These are phyloP conservation scores for Aphidoletes aphidimyza DNA, from an alignment of 2,888 invertebrate genomes.

Conservation along the genomic window DNA sequence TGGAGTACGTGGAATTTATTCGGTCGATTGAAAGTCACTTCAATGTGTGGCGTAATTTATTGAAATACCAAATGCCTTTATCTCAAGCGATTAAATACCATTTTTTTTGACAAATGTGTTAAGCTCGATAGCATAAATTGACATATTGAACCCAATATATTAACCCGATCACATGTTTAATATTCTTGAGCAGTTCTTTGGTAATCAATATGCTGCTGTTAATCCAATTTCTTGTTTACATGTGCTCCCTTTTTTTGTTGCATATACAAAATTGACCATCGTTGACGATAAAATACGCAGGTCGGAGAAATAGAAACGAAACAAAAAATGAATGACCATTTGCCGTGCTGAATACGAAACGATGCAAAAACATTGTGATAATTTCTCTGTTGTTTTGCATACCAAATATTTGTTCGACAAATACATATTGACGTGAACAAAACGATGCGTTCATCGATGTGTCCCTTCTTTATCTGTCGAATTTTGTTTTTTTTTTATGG, in stretches of 20 bases:
- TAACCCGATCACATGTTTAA: constrained; percentile 39
- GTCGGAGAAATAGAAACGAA: background rate
- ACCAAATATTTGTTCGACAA: constrained; percentile 52
- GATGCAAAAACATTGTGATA: constrained; percentile 24
- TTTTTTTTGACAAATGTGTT: constrained; percentile 1
- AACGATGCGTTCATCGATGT: background rate
- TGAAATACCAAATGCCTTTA: background rate
- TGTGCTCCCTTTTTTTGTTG: background rate
- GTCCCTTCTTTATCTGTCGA: constrained; percentile 48
- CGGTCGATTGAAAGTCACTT: constrained; percentile 32
- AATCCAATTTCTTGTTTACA: constrained; percentile 52
- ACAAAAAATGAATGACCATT: constrained; percentile 37
- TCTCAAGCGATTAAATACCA: background rate
- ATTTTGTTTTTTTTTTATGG: constrained; percentile 51
- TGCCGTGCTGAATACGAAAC: constrained; percentile 25
- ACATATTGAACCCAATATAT: constrained; percentile 36
- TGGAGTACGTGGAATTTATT: constrained; percentile 1
- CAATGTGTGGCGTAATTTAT: constrained; percentile 11
- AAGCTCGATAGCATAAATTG: constrained; percentile 19
- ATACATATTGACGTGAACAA: constrained; percentile 49
- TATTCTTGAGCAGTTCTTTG: constrained; percentile 17
- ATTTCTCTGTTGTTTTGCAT: constrained; percentile 40
- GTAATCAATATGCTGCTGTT: constrained; percentile 43
- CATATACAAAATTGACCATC: constrained; percentile 12
- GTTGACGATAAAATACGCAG: too few species aligned